Conservation (phyloP, 92 coral and sea anemone genomes). For the Porites lobata region DNA sequence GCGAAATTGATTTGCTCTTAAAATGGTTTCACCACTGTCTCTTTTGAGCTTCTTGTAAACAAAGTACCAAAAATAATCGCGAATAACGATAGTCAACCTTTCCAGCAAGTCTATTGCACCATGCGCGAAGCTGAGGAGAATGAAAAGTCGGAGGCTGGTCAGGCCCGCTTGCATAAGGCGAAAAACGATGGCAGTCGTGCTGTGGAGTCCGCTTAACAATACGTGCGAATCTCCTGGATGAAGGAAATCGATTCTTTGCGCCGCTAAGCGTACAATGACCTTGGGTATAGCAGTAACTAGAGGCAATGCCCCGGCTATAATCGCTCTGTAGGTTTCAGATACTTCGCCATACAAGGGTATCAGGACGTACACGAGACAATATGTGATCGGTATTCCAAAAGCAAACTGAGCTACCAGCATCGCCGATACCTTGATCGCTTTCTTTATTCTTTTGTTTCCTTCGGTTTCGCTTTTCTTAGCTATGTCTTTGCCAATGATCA, state of each 20-base stretch:
- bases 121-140: slow-evolving; percentile 66
- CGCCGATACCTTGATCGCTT: slow-evolving; percentile 25
- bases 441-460: background rate
- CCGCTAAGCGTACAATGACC: slow-evolving; percentile 58
- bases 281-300: slow-evolving; percentile 59
- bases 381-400: slow-evolving; percentile 41
- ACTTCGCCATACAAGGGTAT: slow-evolving; percentile 9
- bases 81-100: slow-evolving; percentile 63
- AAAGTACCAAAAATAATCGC: slow-evolving; percentile 73
- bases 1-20: slow-evolving; percentile 40
- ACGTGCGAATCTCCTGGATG: slow-evolving; percentile 68
- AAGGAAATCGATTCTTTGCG: slow-evolving; percentile 55
- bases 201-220: slow-evolving; percentile 42
- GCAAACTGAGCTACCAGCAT: slow-evolving; percentile 50
- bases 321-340: background rate
- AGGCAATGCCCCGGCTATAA: slow-evolving; percentile 28
- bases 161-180: slow-evolving; percentile 82
- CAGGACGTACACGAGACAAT: background rate
- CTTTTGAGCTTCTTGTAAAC: slow-evolving; percentile 42
- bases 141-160: slow-evolving; percentile 43
- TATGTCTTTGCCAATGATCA: slow-evolving; percentile 50
- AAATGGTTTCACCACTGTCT: background rate
- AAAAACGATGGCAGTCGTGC: slow-evolving; percentile 49
- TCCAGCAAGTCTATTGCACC: slow-evolving; percentile 64
- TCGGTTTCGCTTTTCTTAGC: background rate